These are phyloP conservation scores for Clarias laeviceps DNA, from an alignment of 2,797 vertebrate genomes.

Conservation along the genomic window DNA sequence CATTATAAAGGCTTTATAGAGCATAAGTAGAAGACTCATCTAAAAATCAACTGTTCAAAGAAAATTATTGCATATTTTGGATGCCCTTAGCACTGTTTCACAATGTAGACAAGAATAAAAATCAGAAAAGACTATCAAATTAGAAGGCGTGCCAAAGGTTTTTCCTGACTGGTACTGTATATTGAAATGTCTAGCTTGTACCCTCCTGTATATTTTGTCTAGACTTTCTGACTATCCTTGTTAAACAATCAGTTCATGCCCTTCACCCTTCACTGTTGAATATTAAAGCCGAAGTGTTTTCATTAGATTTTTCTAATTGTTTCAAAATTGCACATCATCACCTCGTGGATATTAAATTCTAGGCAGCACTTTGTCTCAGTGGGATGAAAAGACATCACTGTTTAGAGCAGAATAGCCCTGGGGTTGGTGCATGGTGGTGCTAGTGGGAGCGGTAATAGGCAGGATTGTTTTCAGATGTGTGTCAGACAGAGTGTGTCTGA, in stretches of 20 bases:
- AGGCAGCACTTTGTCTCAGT: conserved; percentile 25
- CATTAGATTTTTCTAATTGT: background rate
- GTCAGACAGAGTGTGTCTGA: conserved; percentile 8
- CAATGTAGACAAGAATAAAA: no score
- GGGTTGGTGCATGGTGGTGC: conserved; percentile 40
- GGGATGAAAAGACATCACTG: conserved; percentile 49
- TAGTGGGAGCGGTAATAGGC: conserved; percentile 23
- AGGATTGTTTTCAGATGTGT: conserved; percentile 41
- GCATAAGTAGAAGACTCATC: no score
- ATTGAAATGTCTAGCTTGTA: background rate
- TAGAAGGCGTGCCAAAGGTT: no score
- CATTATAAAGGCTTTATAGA: no score
- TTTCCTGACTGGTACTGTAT: no score
- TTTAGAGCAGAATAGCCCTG: conserved; percentile 30
- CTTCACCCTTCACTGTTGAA: background rate
- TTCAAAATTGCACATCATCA: conserved; percentile 9
- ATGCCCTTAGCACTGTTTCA: no score
- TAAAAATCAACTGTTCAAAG: no score
- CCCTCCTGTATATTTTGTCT: background rate
- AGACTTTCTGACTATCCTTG: background rate
- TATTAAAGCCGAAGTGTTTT: background rate
- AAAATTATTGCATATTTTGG: no score
- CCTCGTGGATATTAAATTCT: conserved; percentile 15
- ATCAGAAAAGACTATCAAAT: no score
- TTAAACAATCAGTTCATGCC: background rate